Conservation (phyloP, 2,888 invertebrate genomes). For the Lycophotia porphyrea region DNA sequence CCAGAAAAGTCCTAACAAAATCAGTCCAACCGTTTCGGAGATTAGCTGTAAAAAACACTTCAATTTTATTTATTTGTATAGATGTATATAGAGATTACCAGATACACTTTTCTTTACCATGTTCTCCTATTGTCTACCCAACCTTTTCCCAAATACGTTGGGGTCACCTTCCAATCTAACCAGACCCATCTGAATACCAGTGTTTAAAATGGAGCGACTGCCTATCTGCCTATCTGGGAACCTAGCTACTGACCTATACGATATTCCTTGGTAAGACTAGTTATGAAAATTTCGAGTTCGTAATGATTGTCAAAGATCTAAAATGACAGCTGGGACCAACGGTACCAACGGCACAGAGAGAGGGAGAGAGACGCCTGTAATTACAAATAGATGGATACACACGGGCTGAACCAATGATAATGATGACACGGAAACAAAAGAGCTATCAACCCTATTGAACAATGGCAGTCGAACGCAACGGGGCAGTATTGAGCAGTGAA, state of each 20-base stretch:
- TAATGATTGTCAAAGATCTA: not conserved
- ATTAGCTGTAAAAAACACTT: no score
- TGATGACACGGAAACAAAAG: slow-evolving; percentile 19
- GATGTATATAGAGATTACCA: not conserved
- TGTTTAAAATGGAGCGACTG: not conserved
- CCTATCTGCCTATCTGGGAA: not conserved
- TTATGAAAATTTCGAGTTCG: not conserved
- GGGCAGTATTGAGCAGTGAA: slow-evolving; percentile 53
- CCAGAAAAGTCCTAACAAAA: no score
- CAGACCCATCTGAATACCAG: not conserved
- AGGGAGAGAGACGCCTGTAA: not conserved
- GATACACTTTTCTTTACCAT: not conserved
- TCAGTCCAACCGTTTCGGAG: no score
- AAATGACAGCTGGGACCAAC: not conserved
- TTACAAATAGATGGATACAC: not conserved
- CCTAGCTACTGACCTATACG: not conserved
- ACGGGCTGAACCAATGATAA: not conserved
- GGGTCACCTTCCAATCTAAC: not conserved
- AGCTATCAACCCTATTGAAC: slow-evolving; percentile 53
- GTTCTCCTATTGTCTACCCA: not conserved
- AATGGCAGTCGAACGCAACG: slow-evolving; percentile 35
- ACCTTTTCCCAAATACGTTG: not conserved
- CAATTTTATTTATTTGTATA: no score
- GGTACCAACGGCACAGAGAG: not conserved
- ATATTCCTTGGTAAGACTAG: not conserved